Percentiles rank a stretch among this genome's conserved stretches.
phyloP scores from a whole-genome alignment of 2,797 vertebrate species.

The Siniperca scherzeri region DNA sequence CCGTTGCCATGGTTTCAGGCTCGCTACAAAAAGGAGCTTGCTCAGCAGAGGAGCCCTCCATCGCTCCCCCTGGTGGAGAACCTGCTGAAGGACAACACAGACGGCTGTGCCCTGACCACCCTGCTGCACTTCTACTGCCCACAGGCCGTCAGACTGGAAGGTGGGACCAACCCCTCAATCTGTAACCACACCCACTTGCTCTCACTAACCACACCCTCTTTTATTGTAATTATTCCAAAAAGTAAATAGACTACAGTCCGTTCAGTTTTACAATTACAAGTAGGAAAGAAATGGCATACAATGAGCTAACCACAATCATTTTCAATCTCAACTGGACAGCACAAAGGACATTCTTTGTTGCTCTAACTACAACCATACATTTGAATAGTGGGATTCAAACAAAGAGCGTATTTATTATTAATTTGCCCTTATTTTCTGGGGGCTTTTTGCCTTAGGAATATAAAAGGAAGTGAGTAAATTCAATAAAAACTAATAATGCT shows the following conservation, averaged over 20 bases:
- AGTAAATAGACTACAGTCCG: slow-evolving; percentile 8
- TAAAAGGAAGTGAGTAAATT: not conserved
- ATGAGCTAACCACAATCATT: slow-evolving; percentile 29
- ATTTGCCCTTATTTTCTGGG: slow-evolving; percentile 9
- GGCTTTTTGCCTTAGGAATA: not conserved
- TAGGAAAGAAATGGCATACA: slow-evolving; percentile 10
- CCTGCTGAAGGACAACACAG: slow-evolving; percentile 94
- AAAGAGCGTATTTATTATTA: slow-evolving; percentile 48
- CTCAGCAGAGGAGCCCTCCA: slow-evolving; percentile 86
- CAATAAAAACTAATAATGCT: not conserved
- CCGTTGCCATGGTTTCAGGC: slow-evolving; percentile 86
- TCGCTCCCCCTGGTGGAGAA: slow-evolving; percentile 94
- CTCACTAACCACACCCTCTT: not conserved
- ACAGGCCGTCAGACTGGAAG: slow-evolving; percentile 89
- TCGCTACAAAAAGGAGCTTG: slow-evolving; percentile 91
- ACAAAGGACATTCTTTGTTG: slow-evolving; percentile 55
- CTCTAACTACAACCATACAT: slow-evolving; percentile 17
- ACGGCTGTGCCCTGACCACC: slow-evolving; percentile 93
- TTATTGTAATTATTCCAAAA: slow-evolving; percentile 19
- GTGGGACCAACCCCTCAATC: slow-evolving; percentile 72
- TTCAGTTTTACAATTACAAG: not conserved
- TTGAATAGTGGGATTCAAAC: slow-evolving; percentile 23
- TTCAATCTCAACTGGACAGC: slow-evolving; percentile 13
- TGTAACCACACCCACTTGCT: slow-evolving; percentile 26
- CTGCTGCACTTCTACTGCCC: slow-evolving; percentile 98